A percentile compares a stretch with the other conserved stretches of the same genome.
Conservation (phyloP, 2,888 invertebrate genomes). For the Aporophyla nigra region DNA sequence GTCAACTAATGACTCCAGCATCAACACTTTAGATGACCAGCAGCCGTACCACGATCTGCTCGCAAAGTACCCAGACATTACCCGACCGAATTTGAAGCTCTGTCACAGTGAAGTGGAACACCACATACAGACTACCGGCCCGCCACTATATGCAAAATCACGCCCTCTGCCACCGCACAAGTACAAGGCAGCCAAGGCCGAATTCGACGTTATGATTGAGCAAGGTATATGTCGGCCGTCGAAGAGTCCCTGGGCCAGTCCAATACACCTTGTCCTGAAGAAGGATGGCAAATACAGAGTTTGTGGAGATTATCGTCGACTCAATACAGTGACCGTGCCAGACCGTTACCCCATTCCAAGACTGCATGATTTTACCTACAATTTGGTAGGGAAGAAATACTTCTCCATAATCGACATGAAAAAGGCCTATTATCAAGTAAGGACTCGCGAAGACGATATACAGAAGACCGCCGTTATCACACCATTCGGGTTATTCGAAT, state of each 20-base stretch:
- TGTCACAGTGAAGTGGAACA: constrained; percentile 1
- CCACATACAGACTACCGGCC: background rate
- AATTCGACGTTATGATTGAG: background rate
- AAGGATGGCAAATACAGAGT: background rate
- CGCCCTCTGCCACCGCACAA: background rate
- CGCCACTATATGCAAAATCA: background rate
- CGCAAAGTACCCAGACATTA: constrained; percentile 1
- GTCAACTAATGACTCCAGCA: background rate
- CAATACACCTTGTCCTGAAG: background rate
- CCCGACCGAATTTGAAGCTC: background rate
- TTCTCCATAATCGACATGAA: too few species aligned
- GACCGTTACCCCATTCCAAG: too few species aligned
- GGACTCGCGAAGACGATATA: too few species aligned
- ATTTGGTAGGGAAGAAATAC: too few species aligned
- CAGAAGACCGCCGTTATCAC: too few species aligned
- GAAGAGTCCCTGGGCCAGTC: constrained; percentile 12
- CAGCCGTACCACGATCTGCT: constrained; percentile 2
- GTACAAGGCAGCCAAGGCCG: constrained; percentile 9
- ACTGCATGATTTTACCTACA: too few species aligned
- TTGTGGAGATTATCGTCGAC: background rate
- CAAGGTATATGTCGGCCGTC: constrained; percentile 1
- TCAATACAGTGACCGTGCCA: too few species aligned
- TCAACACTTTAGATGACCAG: background rate
- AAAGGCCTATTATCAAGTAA: too few species aligned
- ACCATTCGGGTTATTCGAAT: too few species aligned